Percentiles rank a stretch among this genome's conserved stretches.
Conservation (phyloP, 2,113 vertebrate species). For the Ploceus nigricollis region DNA sequence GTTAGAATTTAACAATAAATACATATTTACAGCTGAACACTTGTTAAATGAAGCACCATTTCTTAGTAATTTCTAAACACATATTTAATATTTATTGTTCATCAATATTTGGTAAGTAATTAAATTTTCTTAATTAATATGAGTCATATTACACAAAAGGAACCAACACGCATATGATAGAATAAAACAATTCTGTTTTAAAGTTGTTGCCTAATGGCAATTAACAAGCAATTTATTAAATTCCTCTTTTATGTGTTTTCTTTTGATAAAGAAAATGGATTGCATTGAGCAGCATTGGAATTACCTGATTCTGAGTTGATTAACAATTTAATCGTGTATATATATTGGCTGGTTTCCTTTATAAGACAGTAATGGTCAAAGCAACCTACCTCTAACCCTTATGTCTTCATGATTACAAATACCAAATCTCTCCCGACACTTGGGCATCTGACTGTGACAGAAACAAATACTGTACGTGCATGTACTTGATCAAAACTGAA, state of each 20-base stretch:
- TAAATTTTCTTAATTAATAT: not conserved
- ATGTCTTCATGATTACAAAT: not conserved
- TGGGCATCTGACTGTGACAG: not conserved
- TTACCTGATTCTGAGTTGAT: not conserved
- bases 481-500: not conserved
- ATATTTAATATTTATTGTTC: not conserved
- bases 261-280: not conserved
- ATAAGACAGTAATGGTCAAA: not conserved
- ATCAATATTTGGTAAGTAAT: not conserved
- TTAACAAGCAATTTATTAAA: not conserved
- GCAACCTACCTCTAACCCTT: not conserved
- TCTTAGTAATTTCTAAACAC: not conserved
- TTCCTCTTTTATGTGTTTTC: not conserved
- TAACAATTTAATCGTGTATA: not conserved
- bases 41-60: not conserved
- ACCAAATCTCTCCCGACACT: not conserved
- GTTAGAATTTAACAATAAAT: not conserved
- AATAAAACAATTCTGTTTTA: not conserved
- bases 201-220: not conserved
- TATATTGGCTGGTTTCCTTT: not conserved
- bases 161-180: not conserved
- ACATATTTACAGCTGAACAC: not conserved
- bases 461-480: not conserved
- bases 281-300: not conserved
- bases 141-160: not conserved